These are phyloP conservation scores for Montipora sp. DNA, from an alignment of 64 coral and sea anemone species.

Conservation along the genomic window DNA sequence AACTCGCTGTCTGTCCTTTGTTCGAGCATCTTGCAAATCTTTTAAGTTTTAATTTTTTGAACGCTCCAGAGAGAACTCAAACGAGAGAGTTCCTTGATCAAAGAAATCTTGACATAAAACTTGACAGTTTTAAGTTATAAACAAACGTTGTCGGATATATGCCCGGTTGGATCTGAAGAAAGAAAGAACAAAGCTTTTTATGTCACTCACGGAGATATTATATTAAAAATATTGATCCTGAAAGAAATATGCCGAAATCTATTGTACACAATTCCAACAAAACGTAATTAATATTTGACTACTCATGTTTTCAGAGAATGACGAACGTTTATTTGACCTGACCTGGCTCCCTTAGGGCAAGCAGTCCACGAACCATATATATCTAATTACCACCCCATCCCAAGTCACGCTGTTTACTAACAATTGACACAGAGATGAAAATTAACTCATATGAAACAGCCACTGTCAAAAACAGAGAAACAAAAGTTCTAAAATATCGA, in stretches of 20 bases:
- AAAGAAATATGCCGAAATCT: background rate
- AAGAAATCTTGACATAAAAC: background rate
- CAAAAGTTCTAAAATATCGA: too few relatives aligned
- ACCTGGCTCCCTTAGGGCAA: too few relatives aligned
- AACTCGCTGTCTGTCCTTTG: background rate
- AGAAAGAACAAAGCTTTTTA: background rate
- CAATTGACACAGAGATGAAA: too few relatives aligned
- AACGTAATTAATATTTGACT: background rate
- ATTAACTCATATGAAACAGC: too few relatives aligned
- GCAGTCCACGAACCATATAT: too few relatives aligned
- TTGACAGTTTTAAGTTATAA: background rate
- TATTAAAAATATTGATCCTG: background rate
- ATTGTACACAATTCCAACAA: too few relatives aligned
- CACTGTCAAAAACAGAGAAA: too few relatives aligned
- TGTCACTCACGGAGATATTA: background rate
- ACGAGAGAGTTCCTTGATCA: background rate
- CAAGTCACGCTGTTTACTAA: too few relatives aligned
- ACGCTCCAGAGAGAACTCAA: background rate
- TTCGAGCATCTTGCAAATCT: conserved; percentile 1
- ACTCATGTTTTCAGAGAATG: background rate
- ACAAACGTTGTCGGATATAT: too few relatives aligned
- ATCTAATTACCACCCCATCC: too few relatives aligned
- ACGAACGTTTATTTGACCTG: too few relatives aligned
- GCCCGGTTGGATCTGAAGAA: too few relatives aligned
- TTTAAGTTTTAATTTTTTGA: background rate